phyloP scores from a whole-genome alignment of 2,797 vertebrate species.

The Hydrolagus colliei region DNA sequence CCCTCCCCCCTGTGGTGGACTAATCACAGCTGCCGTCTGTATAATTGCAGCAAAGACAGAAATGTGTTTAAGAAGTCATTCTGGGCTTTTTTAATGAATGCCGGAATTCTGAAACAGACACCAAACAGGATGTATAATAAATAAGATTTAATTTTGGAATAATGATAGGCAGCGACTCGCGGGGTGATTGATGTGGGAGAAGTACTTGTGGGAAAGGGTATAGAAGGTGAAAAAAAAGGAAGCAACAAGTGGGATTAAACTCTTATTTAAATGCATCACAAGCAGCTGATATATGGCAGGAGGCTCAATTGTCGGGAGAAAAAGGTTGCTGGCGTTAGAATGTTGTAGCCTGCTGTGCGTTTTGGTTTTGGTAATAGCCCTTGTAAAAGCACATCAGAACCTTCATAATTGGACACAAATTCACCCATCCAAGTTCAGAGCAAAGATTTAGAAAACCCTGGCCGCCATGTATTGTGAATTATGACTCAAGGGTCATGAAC shows the following conservation, averaged over 20 bases:
- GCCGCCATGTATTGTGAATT: conserved; percentile 60
- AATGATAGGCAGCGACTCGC: conserved; percentile 72
- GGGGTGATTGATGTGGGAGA: conserved; percentile 62
- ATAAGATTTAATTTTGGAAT: conserved; percentile 76
- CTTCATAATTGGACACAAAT: conserved; percentile 71
- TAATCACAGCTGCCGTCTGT: conserved; percentile 99
- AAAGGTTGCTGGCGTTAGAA: conserved; percentile 61
- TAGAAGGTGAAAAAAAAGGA: conserved; percentile 48
- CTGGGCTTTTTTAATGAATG: conserved; percentile 86
- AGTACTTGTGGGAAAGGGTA: conserved; percentile 54
- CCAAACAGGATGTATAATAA: conserved; percentile 86
- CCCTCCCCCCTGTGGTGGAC: conserved; percentile 91
- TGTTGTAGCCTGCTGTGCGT: conserved; percentile 54
- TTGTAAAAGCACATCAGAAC: conserved; percentile 65
- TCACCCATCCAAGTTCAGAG: conserved; percentile 61
- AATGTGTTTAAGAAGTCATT: conserved; percentile 99
- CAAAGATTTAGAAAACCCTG: conserved; percentile 65
- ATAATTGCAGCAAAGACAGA: conserved; percentile 98
- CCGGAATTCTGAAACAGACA: conserved; percentile 78
- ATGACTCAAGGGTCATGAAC: conserved; percentile 80
- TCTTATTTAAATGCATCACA: conserved; percentile 61
- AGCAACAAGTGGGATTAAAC: conserved; percentile 78
- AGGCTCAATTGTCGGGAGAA: conserved; percentile 57
- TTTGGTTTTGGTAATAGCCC: conserved; percentile 63
- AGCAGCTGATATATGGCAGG: conserved; percentile 60